These are phyloP conservation scores for Hylaeus anthracinus DNA, from an alignment of 1,140 invertebrate genomes.

Conservation along the genomic window DNA sequence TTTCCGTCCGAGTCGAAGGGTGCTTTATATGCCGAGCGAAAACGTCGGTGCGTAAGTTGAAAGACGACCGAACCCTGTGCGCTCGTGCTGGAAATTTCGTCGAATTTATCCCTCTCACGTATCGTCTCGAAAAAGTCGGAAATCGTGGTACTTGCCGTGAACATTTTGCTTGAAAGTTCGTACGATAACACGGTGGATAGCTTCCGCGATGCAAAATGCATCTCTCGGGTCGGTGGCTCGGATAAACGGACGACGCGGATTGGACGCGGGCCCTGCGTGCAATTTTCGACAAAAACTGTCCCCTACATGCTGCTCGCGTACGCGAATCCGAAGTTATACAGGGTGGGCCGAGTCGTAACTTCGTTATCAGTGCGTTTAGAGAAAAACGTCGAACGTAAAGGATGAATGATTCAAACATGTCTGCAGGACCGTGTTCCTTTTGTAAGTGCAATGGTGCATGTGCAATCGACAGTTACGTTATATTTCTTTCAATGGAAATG, in stretches of 20 bases:
- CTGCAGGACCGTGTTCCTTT: too few relatives aligned
- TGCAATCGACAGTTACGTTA: too few relatives aligned
- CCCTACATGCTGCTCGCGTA: constrained; percentile 5
- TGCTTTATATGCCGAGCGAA: constrained; percentile 25
- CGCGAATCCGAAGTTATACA: constrained; percentile 34
- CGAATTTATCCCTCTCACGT: constrained; percentile 22
- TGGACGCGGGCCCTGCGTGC: background rate
- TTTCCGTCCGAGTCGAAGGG: background rate
- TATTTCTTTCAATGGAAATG: too few relatives aligned
- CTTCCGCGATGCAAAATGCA: constrained; percentile 3
- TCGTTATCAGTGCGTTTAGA: too few relatives aligned
- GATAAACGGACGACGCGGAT: background rate
- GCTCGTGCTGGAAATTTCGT: background rate
- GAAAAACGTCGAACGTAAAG: too few relatives aligned
- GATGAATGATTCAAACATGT: too few relatives aligned
- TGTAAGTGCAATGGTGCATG: too few relatives aligned
- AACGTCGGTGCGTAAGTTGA: background rate
- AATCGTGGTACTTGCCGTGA: background rate
- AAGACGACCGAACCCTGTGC: background rate
- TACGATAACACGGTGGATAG: background rate
- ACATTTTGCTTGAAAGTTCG: background rate
- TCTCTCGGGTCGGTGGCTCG: background rate
- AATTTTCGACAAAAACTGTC: constrained; percentile 28
- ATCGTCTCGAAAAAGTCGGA: constrained; percentile 2
- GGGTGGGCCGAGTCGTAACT: too few relatives aligned